A percentile compares a stretch with the other conserved stretches of the same genome.
Evolutionary conservation across 2,888 invertebrate genomes (phyloP).

Genomic region (Amiota minor): DNA sequence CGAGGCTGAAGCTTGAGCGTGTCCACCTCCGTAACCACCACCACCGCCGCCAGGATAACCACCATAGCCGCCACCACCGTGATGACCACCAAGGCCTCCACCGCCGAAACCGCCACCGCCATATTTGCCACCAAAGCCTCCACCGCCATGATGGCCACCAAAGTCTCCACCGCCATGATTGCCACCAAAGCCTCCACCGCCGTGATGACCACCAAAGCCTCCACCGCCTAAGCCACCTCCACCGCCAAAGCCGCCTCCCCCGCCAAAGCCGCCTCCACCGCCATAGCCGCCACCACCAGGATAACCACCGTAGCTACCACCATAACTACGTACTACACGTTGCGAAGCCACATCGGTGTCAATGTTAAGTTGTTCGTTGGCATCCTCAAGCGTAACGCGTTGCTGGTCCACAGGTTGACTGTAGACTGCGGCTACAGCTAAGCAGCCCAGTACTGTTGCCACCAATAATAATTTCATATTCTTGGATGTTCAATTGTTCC

Average conservation of each 20-base stretch:
- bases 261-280: constrained; percentile 37
- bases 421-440: constrained; percentile 43
- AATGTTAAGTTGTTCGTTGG: constrained; percentile 39
- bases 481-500: constrained; percentile 43
- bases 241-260: constrained; percentile 49
- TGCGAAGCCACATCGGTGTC: constrained; percentile 33
- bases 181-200: constrained; percentile 38
- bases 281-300: constrained; percentile 52
- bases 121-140: constrained; percentile 32
- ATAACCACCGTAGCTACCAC: constrained; percentile 29
- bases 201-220: constrained; percentile 21
- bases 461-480: constrained; percentile 54
- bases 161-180: constrained; percentile 35
- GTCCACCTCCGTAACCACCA: constrained; percentile 23
- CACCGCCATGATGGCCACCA: constrained; percentile 37
- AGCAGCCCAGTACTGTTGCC: constrained; percentile 39
- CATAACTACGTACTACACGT: constrained; percentile 53
- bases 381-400: constrained; percentile 43
- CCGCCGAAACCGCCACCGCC: constrained; percentile 32
- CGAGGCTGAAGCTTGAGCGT: background rate
- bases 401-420: constrained; percentile 46
- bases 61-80: constrained; percentile 29
- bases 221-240: constrained; percentile 37
- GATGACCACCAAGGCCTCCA: constrained; percentile 34
- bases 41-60: constrained; percentile 15